Conservation (phyloP, 1,140 invertebrate genomes). For the Zaprionus ghesquierei region DNA sequence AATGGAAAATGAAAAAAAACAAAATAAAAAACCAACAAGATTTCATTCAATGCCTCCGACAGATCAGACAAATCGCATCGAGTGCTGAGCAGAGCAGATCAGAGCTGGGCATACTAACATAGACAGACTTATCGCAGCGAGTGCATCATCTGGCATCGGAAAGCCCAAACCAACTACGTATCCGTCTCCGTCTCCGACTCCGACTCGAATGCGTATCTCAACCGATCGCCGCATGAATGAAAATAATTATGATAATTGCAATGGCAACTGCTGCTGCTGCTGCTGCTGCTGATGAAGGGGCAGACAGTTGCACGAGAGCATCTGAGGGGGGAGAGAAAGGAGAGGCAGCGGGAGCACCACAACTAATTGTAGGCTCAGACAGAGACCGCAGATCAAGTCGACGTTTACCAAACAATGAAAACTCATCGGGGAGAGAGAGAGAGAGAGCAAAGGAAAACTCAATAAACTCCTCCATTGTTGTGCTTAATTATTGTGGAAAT, state of each 20-base stretch:
- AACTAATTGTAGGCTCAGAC: conserved; percentile 72
- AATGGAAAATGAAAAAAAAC: too few species aligned
- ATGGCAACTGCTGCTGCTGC: conserved; percentile 46
- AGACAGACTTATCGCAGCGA: conserved; percentile 56
- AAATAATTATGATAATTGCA: conserved; percentile 81
- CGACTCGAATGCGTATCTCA: conserved; percentile 32
- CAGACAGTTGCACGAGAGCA: conserved; percentile 3
- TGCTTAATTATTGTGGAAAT: conserved; percentile 78
- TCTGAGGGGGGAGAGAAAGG: not conserved
- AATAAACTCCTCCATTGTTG: conserved; percentile 78
- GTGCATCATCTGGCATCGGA: conserved; percentile 50
- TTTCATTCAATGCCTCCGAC: conserved; percentile 22
- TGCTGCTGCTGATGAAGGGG: conserved; percentile 2
- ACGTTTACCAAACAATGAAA: conserved; percentile 31
- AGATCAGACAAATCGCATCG: conserved; percentile 21
- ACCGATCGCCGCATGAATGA: conserved; percentile 69
- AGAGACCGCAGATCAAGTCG: conserved; percentile 53
- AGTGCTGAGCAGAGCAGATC: not conserved
- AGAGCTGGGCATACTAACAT: not conserved
- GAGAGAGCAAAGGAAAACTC: conserved; percentile 47
- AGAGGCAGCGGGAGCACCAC: conserved; percentile 9
- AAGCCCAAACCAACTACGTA: conserved; percentile 6
- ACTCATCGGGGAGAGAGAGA: conserved; percentile 3
- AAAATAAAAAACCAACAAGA: conserved; percentile 41
- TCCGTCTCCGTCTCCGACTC: not conserved